Conservation (phyloP, 2,888 invertebrate genomes). For the Sepiola atlantica region DNA sequence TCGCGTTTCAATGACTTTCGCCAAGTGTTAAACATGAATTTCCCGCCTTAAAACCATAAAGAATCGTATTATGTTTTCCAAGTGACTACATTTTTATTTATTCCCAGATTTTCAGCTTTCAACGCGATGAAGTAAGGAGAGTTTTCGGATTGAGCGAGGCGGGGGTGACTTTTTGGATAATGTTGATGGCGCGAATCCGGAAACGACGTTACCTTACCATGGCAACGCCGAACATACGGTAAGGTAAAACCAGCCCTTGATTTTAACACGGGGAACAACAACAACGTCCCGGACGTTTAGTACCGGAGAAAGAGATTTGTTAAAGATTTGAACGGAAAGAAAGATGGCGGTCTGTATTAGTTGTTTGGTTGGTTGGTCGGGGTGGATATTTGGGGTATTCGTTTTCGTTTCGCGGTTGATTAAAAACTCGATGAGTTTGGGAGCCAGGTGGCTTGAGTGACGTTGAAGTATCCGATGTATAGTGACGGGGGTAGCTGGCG, state of each 20-base stretch:
- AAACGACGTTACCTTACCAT: background rate
- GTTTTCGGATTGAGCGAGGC: background rate
- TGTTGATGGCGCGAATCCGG: background rate
- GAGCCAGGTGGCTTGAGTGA: background rate
- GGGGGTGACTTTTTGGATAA: background rate
- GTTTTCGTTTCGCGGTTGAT: background rate
- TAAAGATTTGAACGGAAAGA: background rate
- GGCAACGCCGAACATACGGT: background rate
- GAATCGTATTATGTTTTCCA: background rate
- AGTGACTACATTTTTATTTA: constrained; percentile 14
- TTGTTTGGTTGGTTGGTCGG: background rate
- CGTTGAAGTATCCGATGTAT: background rate
- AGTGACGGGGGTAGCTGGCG: background rate
- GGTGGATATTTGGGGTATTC: background rate
- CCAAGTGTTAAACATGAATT: background rate
- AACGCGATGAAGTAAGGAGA: no score
- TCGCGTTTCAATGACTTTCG: background rate
- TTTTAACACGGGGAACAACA: background rate
- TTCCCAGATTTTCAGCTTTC: background rate
- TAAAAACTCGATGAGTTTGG: background rate
- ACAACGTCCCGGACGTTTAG: background rate
- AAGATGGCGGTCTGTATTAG: background rate
- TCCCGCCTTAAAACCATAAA: background rate
- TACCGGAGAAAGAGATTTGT: background rate
- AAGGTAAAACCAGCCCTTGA: background rate